These are phyloP conservation scores for Jacana jacana DNA, from an alignment of 2,113 vertebrate genomes.

Conservation along the genomic window DNA sequence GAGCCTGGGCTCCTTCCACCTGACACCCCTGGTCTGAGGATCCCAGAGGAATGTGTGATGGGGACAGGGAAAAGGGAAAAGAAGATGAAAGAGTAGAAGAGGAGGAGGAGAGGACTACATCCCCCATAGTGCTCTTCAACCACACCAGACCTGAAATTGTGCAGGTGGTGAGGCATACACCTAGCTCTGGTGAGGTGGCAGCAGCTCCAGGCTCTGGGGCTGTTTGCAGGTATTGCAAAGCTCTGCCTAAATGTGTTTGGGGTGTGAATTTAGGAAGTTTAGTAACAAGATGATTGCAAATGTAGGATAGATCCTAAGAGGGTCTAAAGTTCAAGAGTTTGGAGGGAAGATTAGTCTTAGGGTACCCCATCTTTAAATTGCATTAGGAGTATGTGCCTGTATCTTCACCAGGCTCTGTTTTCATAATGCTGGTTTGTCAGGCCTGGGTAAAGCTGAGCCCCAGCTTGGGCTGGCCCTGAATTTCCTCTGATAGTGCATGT, in stretches of 20 bases:
- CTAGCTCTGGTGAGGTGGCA: not conserved
- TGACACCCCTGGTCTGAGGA: not conserved
- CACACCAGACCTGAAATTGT: not conserved
- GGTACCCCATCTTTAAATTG: not conserved
- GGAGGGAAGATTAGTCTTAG: not conserved
- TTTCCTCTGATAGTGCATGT: not conserved
- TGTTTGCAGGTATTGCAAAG: not conserved
- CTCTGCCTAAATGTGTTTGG: not conserved
- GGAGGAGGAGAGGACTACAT: not conserved
- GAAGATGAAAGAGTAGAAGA: not conserved
- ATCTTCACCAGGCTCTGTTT: not conserved
- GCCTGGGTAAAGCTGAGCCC: not conserved
- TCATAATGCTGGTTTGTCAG: accelerated
- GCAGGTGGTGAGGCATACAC: not conserved
- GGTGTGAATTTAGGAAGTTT: not conserved
- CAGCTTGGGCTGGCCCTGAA: not conserved
- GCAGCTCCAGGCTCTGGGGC: not conserved
- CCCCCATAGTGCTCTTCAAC: not conserved
- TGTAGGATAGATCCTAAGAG: no score
- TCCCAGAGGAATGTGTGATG: not conserved
- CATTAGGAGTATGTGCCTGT: not conserved
- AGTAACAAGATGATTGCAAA: not conserved
- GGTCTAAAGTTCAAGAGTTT: not conserved
- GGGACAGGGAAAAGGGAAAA: not conserved
- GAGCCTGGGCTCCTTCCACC: accelerated